Evolutionary conservation across 2,888 invertebrate genomes (phyloP), one percentile per base, ranked within the genome.

Genomic region (Plusia festucae): DNA sequence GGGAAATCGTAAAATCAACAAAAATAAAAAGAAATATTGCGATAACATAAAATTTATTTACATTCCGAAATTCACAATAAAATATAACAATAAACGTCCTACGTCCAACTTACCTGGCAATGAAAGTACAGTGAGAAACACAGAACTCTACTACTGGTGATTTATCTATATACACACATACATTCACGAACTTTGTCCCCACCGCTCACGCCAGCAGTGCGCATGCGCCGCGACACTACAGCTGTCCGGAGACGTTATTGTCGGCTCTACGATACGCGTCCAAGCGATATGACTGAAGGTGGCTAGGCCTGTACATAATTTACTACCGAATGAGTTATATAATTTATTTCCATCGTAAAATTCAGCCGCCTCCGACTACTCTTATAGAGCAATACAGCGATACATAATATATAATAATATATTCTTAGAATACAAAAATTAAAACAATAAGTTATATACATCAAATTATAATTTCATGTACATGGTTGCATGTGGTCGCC

Each of bases 1-100:
- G 61, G 79, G 65, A 49, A 70, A 49, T 69, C 53, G 32, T 70
- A 57, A 64, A 71, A 61, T 18, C 32, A 40, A 40, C 57, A 70
- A 62, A 85, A 87, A 88, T 82, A 85, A 85, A 89, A 84, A 87
- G 72, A 84, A 84, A 70, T 65, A 72, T 80, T 90, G 93, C 90
- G 89, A 92, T 94, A 94, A 94, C 93, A 93, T 94, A 94, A 92
- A 91, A 93, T 93, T 94, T 94, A 94, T 94, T 94, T 94, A 94
- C 94, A 94, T 91, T 89, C 92, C 91, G 89, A 93, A 93, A 92
- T 91, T 92, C 92, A 93, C 93, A 94, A 90, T 92, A 87, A 91
- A 91, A 88, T 90, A 90, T 91, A 92, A 91, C 91, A 92, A 91
- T 86, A 88, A 88, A 87, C 85, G 82, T 87, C 83, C 86, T 88